phyloP scores from a whole-genome alignment of 2,113 vertebrate species.

The Otus sunia region DNA sequence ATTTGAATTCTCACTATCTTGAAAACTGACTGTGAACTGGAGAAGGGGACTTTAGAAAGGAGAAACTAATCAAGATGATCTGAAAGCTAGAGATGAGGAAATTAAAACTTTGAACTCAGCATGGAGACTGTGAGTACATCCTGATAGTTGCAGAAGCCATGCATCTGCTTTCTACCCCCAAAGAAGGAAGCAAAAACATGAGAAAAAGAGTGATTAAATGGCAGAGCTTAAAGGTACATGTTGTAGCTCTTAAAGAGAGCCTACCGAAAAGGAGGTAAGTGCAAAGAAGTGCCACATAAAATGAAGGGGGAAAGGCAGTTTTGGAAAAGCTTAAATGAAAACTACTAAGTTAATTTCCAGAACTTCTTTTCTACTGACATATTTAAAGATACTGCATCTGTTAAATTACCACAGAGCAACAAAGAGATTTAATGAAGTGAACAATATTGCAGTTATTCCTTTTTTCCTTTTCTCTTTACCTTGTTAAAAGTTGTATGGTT shows the following conservation, averaged over 20 bases:
- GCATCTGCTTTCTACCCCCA: not conserved
- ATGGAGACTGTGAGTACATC: not conserved
- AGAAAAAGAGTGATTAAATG: not conserved
- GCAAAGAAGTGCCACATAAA: not conserved
- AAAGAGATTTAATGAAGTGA: not conserved
- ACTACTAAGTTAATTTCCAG: not conserved
- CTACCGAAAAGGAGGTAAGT: not conserved
- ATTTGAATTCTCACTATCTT: not conserved
- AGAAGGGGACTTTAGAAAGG: not conserved
- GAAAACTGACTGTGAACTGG: not conserved
- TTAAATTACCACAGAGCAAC: not conserved
- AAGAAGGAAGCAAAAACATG: not conserved
- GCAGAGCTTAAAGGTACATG: not conserved
- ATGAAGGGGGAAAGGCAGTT: not conserved
- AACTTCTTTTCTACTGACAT: not conserved
- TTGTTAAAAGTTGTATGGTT: not conserved
- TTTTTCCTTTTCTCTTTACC: not conserved
- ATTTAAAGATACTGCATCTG: not conserved
- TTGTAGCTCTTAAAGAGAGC: not conserved
- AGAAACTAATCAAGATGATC: not conserved
- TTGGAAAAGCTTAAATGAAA: not conserved
- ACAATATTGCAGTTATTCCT: not conserved
- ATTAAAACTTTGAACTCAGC: not conserved
- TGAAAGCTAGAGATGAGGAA: slow-evolving; percentile 28
- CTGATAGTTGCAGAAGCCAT: not conserved